These are phyloP conservation scores for Drosophila elegans DNA, from an alignment of 1,140 invertebrate species.

Conservation along the genomic window DNA sequence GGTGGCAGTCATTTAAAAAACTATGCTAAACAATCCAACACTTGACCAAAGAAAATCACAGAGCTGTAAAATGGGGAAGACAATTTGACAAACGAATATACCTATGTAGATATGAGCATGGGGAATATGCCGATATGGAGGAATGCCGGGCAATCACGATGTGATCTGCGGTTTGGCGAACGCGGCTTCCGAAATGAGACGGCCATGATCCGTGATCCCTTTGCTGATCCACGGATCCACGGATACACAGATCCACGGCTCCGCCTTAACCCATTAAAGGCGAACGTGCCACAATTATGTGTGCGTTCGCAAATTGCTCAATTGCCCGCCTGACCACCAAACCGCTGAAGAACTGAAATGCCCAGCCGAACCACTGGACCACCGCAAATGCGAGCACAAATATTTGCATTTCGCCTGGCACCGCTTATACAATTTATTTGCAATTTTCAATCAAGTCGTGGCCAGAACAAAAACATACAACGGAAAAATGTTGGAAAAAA, in stretches of 20 bases:
- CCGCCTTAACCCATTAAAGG: constrained; percentile 75
- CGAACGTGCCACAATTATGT: constrained; percentile 82
- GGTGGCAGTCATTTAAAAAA: constrained; percentile 61
- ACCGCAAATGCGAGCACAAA: constrained; percentile 52
- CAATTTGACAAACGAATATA: not conserved
- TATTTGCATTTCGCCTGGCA: constrained; percentile 72
- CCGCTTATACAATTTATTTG: constrained; percentile 82
- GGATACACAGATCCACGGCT: constrained; percentile 11
- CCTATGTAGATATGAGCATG: constrained; percentile 16
- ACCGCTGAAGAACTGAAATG: not conserved
- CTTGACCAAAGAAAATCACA: constrained; percentile 32
- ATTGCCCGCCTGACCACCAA: constrained; percentile 44
- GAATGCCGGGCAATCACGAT: constrained; percentile 31
- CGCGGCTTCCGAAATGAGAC: constrained; percentile 44
- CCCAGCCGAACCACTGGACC: constrained; percentile 28
- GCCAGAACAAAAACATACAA: constrained; percentile 56
- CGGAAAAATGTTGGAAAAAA: constrained; percentile 15
- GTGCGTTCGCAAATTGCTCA: constrained; percentile 76
- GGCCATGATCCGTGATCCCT: constrained; percentile 2
- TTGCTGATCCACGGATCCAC: not conserved
- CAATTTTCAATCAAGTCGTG: constrained; percentile 83
- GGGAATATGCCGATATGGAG: constrained; percentile 23
- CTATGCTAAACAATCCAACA: constrained; percentile 41
- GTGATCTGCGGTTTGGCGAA: constrained; percentile 32
- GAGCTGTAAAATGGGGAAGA: constrained; percentile 11